Base-by-base conservation (phyloP, 2,888 invertebrate species). In the Cheilosia soror region DNA sequence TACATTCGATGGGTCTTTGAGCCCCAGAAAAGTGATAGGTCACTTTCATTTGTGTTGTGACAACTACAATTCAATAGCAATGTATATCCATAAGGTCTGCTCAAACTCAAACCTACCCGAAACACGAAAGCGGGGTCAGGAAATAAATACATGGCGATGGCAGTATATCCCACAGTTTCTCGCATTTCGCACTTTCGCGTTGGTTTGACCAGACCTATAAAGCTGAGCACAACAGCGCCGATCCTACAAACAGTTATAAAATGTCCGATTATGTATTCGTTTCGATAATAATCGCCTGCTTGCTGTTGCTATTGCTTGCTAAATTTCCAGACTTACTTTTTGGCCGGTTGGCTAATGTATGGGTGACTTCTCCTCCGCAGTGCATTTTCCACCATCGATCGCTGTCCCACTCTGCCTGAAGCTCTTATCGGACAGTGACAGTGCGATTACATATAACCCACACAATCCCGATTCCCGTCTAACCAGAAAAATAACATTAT, bases 381-480 rank as follows among this genome's bases (percentile, higher is more conserved):
- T 37, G 7, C 11, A 37, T 11, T 20, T 37, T 11, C 37, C 33
- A 44, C 29, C 42, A 37, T 53, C 11, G 31, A 37, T 53, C 11
- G 31, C 51, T 27, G 42, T 42, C 44, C 25, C 42, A 40, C 31
- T 77, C 62, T 60, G 33, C 0, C 13, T 13, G 20, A 13, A 42
- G 15, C 37, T 55, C 62, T 69, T 77, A 77, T 77, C 76, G 51
- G 13, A 29, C 33, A 65, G 42, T 15, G n/a, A 53, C 11, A 33
- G 11, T 25, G 2, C 20, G 25, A 20, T n/a, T 42, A 15, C 75
- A 15, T 7, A 20, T 33, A 58, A 55, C 31, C 20, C 37, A 65
- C 53, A 66, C 51, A 42, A 66, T 40, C 57, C 40, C 51, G 66
- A 49, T 51, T 47, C 57, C 47, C 76, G 66, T 51, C 60, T 15